Percentiles rank a stretch among this genome's conserved stretches.
Evolutionary conservation across 2,888 invertebrate genomes (phyloP).

Genomic region (Heterodera filipjevi): DNA sequence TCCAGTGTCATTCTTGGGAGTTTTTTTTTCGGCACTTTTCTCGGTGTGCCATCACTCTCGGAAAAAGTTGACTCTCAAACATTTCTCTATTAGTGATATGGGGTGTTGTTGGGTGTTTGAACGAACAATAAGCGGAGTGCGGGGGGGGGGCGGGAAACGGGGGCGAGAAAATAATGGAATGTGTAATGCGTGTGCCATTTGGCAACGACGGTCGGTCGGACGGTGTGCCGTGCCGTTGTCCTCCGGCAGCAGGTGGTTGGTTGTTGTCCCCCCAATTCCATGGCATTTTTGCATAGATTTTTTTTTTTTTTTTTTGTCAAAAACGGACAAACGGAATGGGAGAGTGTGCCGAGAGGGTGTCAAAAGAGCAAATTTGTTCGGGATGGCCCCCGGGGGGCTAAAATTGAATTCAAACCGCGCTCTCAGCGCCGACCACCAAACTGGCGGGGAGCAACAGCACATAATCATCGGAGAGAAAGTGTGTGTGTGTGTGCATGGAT

Average conservation of each 20-base stretch:
- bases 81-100: too few relatives aligned
- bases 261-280: neutral
- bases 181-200: neutral
- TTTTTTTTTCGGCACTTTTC: too few relatives aligned
- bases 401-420: slow-evolving; percentile 6
- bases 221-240: neutral
- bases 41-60: too few relatives aligned
- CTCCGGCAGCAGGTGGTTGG: neutral
- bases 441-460: neutral
- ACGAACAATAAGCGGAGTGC: too few relatives aligned
- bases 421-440: neutral
- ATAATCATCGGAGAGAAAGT: neutral
- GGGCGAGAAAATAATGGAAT: neutral
- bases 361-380: neutral
- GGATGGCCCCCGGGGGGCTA: neutral
- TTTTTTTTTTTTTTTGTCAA: neutral
- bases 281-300: neutral
- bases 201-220: neutral
- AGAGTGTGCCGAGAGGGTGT: neutral
- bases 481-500: too few relatives aligned
- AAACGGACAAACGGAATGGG: neutral
- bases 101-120: too few relatives aligned
- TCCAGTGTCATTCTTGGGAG: too few relatives aligned
- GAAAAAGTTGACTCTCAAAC: too few relatives aligned
- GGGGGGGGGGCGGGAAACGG: too few relatives aligned